These are phyloP conservation scores for Apus apus DNA, from an alignment of 2,113 vertebrate species.

Conservation along the genomic window DNA sequence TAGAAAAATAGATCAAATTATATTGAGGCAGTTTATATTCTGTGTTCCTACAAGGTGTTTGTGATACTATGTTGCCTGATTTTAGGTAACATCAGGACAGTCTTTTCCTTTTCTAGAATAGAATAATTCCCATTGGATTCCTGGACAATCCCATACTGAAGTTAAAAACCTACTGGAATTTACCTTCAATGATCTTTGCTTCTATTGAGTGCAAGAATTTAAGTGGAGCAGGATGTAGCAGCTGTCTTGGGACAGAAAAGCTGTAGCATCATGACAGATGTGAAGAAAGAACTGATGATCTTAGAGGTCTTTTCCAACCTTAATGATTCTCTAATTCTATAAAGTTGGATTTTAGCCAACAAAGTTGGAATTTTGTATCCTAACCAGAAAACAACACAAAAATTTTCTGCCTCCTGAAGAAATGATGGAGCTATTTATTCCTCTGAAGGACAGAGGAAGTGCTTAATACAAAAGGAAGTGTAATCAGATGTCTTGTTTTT, in stretches of 20 bases:
- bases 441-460: background rate
- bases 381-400: background rate
- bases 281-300: background rate
- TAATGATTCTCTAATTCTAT: no score
- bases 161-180: background rate
- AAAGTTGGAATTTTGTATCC: no score
- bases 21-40: slow-evolving; percentile 61
- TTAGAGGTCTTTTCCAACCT: no score
- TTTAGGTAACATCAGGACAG: background rate
- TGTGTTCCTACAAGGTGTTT: background rate
- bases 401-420: background rate
- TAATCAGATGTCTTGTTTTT: background rate
- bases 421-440: background rate
- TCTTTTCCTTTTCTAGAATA: background rate
- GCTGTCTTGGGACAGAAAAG: background rate
- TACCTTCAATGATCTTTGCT: background rate
- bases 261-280: background rate
- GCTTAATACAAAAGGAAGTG: background rate
- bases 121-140: background rate
- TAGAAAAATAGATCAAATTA: slow-evolving; percentile 68
- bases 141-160: background rate
- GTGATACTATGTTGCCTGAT: background rate
- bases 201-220: background rate
- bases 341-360: background rate
- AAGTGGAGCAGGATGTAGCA: background rate